Base-by-base conservation (phyloP, 1,140 invertebrate genomes). In the Melanaphis sacchari region DNA sequence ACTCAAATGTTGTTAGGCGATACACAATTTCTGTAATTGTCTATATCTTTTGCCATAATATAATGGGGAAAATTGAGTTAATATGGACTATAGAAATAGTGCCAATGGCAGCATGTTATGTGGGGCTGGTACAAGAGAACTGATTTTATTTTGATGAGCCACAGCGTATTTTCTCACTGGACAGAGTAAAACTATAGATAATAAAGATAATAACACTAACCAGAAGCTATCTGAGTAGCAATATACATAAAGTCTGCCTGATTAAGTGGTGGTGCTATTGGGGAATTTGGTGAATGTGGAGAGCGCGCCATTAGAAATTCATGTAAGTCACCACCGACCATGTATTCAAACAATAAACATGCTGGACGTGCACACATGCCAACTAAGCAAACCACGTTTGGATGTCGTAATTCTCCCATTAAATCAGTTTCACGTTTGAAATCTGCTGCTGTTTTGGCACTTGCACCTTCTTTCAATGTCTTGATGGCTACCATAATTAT, bases 281-380 rank as follows among this genome's bases (percentile, higher is more conserved):
- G 95, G 54, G 94, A 94, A 93, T 95, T 94, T 76, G 95, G 95
- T n/a, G 93, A 91, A 94, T 96, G 96, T 3, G 98, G 98, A 3
- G 98, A 99, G 95, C 98, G 97, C 36, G 97, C 96, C 94, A 99
- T 98, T 9, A 99, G 95, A 95, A 99, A 99, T 95, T 99, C 98
- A 95, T 99, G 98, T 21, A 99, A 95, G 95, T 99, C 98, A 6
- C 99, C 99, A 95, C 98, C 97, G 4, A 97, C 97, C 98, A 99
- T 99, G 95, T 98, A 99, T 95, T 99, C 99, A 96, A 99, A 99
- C 5, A 99, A 95, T 98, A 99, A 99, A 95, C 98, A 99, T 94
- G 99, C 98, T 93, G 98, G 98, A 94, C 98, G 97, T 88, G 98
- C 96, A 90, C 98, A 97, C 7, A 99, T 98, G 0, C 98, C 99